phyloP scores from a whole-genome alignment of 2,113 vertebrate species.

The Mola mola region DNA sequence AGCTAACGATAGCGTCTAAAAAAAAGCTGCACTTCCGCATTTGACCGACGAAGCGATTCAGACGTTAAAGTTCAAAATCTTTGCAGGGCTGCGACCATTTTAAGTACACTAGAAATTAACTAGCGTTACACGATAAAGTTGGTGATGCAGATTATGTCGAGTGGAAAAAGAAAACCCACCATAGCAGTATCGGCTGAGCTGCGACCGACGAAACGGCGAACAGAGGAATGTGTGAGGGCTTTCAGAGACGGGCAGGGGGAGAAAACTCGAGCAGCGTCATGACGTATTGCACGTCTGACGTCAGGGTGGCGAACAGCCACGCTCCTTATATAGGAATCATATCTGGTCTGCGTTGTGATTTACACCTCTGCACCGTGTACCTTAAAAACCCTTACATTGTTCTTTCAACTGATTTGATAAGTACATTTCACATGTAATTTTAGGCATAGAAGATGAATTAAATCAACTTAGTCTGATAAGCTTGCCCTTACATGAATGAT shows the following conservation, averaged over 20 bases:
- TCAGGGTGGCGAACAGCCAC: not conserved
- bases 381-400: not conserved
- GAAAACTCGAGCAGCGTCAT: constrained; percentile 43
- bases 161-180: constrained; percentile 63
- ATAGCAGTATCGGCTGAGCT: constrained; percentile 61
- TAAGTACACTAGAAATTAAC: not conserved
- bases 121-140: too few relatives aligned
- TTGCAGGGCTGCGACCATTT: not conserved
- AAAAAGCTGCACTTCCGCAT: constrained; percentile 75
- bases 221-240: constrained; percentile 61
- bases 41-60: constrained; percentile 11
- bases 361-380: not conserved
- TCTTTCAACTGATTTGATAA: not conserved
- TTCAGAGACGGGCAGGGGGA: constrained; percentile 3
- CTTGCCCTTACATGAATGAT: not conserved
- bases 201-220: constrained; percentile 50
- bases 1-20: constrained; percentile 62
- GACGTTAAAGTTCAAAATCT: not conserved
- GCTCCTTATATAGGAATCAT: constrained; percentile 65
- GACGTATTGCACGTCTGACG: constrained; percentile 47
- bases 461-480: not conserved
- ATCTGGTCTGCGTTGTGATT: not conserved
- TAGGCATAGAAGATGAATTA: too few relatives aligned
- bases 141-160: not conserved
- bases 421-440: not conserved